Evolutionary conservation across 2,888 invertebrate genomes (phyloP).

Genomic region (Plebejus melissa): DNA sequence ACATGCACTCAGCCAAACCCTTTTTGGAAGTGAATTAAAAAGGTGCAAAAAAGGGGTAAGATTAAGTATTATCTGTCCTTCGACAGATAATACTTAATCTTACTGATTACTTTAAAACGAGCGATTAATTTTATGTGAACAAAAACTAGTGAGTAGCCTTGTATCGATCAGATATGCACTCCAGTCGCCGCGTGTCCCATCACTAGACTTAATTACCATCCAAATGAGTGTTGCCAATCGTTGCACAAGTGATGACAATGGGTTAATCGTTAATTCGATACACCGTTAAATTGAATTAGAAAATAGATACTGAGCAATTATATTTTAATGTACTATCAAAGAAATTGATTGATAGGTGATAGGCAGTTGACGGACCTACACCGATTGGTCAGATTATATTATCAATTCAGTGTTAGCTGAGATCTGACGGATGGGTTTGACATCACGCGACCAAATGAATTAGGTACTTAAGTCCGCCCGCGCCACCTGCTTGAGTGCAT

Average conservation of each 20-base stretch:
- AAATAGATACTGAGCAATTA: not conserved
- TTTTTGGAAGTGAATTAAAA: not conserved
- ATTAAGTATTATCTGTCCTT: too few relatives aligned
- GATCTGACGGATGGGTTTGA: too few relatives aligned
- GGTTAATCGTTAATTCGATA: slow-evolving; percentile 28
- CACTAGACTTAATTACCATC: slow-evolving; percentile 26
- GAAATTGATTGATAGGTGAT: too few relatives aligned
- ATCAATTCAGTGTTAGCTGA: too few relatives aligned
- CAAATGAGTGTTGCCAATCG: slow-evolving; percentile 26
- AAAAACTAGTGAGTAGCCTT: slow-evolving; percentile 5
- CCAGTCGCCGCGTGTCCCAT: slow-evolving; percentile 1
- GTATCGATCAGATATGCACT: slow-evolving; percentile 9
- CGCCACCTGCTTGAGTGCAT: too few relatives aligned
- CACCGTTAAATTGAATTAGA: not conserved
- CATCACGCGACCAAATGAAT: too few relatives aligned
- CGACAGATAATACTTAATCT: not conserved
- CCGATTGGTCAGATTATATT: too few relatives aligned
- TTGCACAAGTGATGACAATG: slow-evolving; percentile 25
- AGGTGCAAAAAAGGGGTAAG: not conserved
- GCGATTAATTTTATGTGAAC: not conserved
- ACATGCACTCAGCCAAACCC: not conserved
- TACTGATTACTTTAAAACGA: not conserved
- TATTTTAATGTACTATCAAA: not conserved
- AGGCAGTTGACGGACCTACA: too few relatives aligned
- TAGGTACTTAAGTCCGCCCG: too few relatives aligned